A percentile compares a stretch with the other conserved stretches of the same genome.
phyloP scores from a whole-genome alignment of 2,888 invertebrate genomes.

The Stenoptilia bipunctidactyla region DNA sequence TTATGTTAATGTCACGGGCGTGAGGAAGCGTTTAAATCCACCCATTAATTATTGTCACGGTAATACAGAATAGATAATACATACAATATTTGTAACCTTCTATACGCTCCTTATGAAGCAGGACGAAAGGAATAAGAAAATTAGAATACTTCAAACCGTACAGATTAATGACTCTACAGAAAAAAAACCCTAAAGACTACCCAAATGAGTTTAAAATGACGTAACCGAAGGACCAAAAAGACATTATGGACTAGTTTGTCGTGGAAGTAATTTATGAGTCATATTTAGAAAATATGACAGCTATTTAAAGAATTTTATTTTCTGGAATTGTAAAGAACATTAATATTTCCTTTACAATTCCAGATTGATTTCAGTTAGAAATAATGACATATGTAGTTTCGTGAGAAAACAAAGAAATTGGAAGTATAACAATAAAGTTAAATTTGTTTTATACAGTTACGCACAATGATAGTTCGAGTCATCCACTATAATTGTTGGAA shows the following conservation, averaged over 20 bases:
- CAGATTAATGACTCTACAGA: slow-evolving; percentile 60
- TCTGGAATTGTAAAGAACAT: slow-evolving; percentile 27
- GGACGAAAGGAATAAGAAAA: slow-evolving; percentile 57
- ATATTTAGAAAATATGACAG: slow-evolving; percentile 35
- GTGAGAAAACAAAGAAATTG: not conserved
- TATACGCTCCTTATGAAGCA: slow-evolving; percentile 43
- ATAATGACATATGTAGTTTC: not conserved
- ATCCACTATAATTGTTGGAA: slow-evolving; percentile 39
- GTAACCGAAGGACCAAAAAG: slow-evolving; percentile 26
- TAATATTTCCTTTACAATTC: slow-evolving; percentile 33
- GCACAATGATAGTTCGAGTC: slow-evolving; percentile 29
- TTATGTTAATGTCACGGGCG: slow-evolving; percentile 71
- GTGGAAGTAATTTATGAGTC: slow-evolving; percentile 51
- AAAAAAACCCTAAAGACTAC: slow-evolving; percentile 42
- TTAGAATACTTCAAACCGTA: slow-evolving; percentile 42
- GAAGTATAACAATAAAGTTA: slow-evolving; percentile 2
- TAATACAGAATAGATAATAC: slow-evolving; percentile 69
- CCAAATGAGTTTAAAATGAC: slow-evolving; percentile 56
- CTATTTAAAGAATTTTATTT: slow-evolving; percentile 47
- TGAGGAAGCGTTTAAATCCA: slow-evolving; percentile 72
- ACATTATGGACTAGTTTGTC: slow-evolving; percentile 66
- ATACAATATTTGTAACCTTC: slow-evolving; percentile 62
- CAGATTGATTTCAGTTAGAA: too few relatives aligned
- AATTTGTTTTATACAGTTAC: slow-evolving; percentile 14
- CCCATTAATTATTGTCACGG: slow-evolving; percentile 70